Base-by-base conservation (phyloP, 2,113 vertebrate genomes). In the Hippolais icterina region DNA sequence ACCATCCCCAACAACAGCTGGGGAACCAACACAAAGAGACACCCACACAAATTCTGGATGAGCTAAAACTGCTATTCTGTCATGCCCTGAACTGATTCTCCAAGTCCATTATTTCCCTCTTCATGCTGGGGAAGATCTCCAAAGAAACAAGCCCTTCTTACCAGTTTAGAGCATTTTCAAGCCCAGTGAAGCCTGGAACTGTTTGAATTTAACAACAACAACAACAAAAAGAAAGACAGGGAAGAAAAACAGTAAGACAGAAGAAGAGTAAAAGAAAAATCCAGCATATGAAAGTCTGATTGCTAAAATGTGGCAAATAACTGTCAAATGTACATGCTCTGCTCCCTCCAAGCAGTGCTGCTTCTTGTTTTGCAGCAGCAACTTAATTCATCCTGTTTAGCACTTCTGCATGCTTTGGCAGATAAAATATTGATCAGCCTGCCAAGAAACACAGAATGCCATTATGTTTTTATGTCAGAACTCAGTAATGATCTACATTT, bases 401-500 rank as follows among this genome's bases (percentile, higher is more conserved):
- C 79, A 71, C 94, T 89, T 94, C 66, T 92, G 87, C 96, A 96
- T 97, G 96, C 94, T 97, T 96, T 96, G 96, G 93, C 94, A 98
- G 96, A 97, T 98, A 98, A 98, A 98, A 97, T 98, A 98, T 98
- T 97, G 98, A 98, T 98, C 97, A 97, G 95, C 57, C 96, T 97
- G 96, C 96, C 93, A 96, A 94, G 93, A 92, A 97, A 94, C 97
- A 97, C 85, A 85, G 94, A 94, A 91, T 97, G 95, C 86, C 97
- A 96, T 98, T 97, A 95, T 93, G 96, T 98, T 98, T 98, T 97
- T 97, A 97, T 94, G 98, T 98, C 98, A 98, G 97, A 98, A 98
- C 95, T 97, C 74, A 66, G 97, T 98, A 98, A 98, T 98, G 98
- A 98, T 98, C 97, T 98, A 77, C 97, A 98, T 98, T 98, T 97